Evolutionary conservation across 2,797 vertebrate species (phyloP).

Genomic region (Hyperoplus lanceolatus): DNA sequence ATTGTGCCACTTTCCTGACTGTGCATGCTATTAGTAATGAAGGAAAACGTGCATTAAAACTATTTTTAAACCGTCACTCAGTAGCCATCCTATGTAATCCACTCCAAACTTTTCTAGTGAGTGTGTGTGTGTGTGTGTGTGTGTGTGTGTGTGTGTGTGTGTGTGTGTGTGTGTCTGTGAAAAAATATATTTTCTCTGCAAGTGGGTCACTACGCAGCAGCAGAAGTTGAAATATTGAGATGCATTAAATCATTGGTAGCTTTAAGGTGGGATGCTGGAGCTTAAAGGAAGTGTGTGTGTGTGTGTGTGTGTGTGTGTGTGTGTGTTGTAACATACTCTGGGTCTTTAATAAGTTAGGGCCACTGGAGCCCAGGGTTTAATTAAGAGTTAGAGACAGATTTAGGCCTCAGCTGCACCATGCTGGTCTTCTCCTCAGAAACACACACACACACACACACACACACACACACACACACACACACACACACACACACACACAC

Average conservation of each 20-base stretch:
- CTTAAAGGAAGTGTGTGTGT: slow-evolving; percentile 48
- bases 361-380: slow-evolving; percentile 82
- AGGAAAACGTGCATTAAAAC: slow-evolving; percentile 51
- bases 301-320: slow-evolving; percentile 32
- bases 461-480: slow-evolving; percentile 18
- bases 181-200: slow-evolving; percentile 75
- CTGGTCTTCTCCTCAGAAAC: slow-evolving; percentile 52
- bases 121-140: background rate
- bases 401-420: slow-evolving; percentile 63
- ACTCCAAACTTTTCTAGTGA: slow-evolving; percentile 38
- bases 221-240: slow-evolving; percentile 77
- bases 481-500: slow-evolving; percentile 25
- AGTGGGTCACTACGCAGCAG: slow-evolving; percentile 76
- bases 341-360: slow-evolving; percentile 80
- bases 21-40: slow-evolving; percentile 7
- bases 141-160: no score
- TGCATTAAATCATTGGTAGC: slow-evolving; percentile 73
- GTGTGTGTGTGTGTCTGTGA: slow-evolving; percentile 36
- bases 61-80: slow-evolving; percentile 49
- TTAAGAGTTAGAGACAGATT: slow-evolving; percentile 81
- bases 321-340: slow-evolving; percentile 44
- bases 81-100: slow-evolving; percentile 45
- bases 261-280: slow-evolving; percentile 68
- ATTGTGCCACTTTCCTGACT: background rate
- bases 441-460: slow-evolving; percentile 1